A percentile compares a stretch with the other conserved stretches of the same genome.
These are phyloP conservation scores for Harlomillsia oculata DNA, from an alignment of 1,140 invertebrate genomes.

Conservation along the genomic window DNA sequence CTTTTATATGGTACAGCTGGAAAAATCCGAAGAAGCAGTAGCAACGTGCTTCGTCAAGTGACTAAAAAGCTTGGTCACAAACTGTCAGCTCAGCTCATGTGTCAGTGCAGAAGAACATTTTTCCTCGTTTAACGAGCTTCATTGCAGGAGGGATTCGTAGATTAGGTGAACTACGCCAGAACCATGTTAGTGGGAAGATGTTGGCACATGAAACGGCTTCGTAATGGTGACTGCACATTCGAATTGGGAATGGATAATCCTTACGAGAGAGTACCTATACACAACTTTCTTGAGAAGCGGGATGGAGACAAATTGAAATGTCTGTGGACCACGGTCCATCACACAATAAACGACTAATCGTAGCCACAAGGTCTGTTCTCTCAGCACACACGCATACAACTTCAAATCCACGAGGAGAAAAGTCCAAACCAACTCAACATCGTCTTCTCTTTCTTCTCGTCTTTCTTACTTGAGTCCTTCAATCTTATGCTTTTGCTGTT, in stretches of 20 bases:
- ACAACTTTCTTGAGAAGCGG: too few species aligned
- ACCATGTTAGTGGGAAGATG: neutral
- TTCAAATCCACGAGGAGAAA: neutral
- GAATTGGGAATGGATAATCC: constrained; percentile 13
- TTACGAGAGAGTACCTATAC: too few species aligned
- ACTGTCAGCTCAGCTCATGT: constrained; percentile 12
- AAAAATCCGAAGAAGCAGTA: too few species aligned
- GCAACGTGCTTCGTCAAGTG: too few species aligned
- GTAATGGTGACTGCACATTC: constrained; percentile 9
- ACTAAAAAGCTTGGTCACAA: neutral
- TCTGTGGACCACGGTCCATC: neutral
- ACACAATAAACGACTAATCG: constrained; percentile 18
- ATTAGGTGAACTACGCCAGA: constrained; percentile 1
- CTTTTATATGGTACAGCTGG: too few species aligned
- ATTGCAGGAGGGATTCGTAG: neutral
- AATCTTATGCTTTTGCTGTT: too few species aligned
- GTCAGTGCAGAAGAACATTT: constrained; percentile 11
- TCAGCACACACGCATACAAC: neutral
- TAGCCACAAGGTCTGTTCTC: constrained; percentile 6
- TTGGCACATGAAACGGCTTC: constrained; percentile 3
- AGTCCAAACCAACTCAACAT: neutral
- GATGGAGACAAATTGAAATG: constrained; percentile 20
- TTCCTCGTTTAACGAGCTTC: constrained; percentile 1
- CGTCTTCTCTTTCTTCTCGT: too few species aligned
- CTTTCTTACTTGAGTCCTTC: too few species aligned